Base-by-base conservation (phyloP, 2,888 invertebrate genomes). In the Phyllotreta striolata region DNA sequence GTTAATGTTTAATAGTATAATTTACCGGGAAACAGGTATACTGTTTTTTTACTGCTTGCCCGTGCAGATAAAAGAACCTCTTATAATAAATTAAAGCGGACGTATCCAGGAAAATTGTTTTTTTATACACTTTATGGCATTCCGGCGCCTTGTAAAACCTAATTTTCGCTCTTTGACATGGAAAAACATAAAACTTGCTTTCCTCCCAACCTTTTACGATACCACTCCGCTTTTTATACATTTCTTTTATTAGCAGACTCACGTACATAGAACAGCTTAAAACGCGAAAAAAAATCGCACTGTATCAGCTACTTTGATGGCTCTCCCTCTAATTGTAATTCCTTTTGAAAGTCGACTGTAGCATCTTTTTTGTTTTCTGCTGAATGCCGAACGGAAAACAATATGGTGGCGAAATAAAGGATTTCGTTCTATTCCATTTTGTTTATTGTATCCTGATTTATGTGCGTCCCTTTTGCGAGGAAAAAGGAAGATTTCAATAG, bases 31-130 rank as follows among this genome's bases (percentile, higher is more conserved):
- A 24, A 24, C 24, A 4, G 24, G 24, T 24, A 24, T 24, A 24
- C 24, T 24, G 24, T 24, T 24, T 24, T 24, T 24, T 24, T 24
- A 24, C 35, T 57, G 38, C 39, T 47, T 24, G 38, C 47, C 37
- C 46, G 47, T 47, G 35, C 43, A 41, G 14, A 47, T 47, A 40
- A 58, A 58, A 49, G 49, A 49, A 49, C 39, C 49, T 58, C 58
- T 24, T 24, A 58, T 58, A 49, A 58, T 49, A 58, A 58, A 58
- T 58, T 58, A 38, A 58, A 49, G 58, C 10, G 49, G 35, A 49
- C 49, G 49, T 41, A 49, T 58, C 49, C 39, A 4, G 40, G 49
- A 40, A 58, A 58, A 58, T 49, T 47, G 58, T 49, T 58, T 58
- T 58, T 14, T 24, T 24, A 24, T 58, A 24, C 34, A 24, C 47